Evolutionary conservation across 2,113 vertebrate genomes (phyloP).

Genomic region (Pteronura brasiliensis): DNA sequence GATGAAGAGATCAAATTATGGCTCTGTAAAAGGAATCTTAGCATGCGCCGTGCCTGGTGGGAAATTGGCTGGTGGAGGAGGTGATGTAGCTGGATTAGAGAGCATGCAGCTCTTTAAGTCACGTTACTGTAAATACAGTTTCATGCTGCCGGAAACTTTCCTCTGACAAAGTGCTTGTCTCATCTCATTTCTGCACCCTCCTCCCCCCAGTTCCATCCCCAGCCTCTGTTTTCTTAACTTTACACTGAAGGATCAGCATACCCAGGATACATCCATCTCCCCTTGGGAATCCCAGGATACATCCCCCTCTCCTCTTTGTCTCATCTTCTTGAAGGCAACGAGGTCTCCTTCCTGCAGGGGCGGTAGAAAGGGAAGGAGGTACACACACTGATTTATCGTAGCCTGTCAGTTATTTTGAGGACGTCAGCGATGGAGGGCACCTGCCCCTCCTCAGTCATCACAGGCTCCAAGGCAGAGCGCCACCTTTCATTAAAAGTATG

Average conservation of each 20-base stretch:
- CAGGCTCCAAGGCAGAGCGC: slow-evolving; percentile 87
- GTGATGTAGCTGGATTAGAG: slow-evolving; percentile 7
- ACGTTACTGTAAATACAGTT: slow-evolving; percentile 58
- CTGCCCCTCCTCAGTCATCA: slow-evolving; percentile 89
- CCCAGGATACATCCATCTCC: slow-evolving; percentile 41
- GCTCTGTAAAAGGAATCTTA: not conserved
- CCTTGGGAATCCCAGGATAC: not conserved
- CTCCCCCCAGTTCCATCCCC: not conserved
- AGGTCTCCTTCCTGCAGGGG: slow-evolving; percentile 89
- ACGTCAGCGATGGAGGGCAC: slow-evolving; percentile 82
- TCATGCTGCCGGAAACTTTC: slow-evolving; percentile 26
- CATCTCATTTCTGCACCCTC: slow-evolving; percentile 28
- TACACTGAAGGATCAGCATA: slow-evolving; percentile 75
- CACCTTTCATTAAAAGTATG: slow-evolving; percentile 89
- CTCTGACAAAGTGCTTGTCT: slow-evolving; percentile 70
- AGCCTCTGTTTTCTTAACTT: slow-evolving; percentile 81
- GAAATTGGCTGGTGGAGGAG: not conserved
- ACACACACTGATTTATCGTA: slow-evolving; percentile 91
- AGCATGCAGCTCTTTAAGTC: not conserved
- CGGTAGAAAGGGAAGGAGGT: slow-evolving; percentile 83
- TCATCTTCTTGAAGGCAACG: slow-evolving; percentile 86
- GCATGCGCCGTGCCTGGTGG: not conserved
- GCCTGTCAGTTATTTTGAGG: slow-evolving; percentile 90
- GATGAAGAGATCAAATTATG: not conserved
- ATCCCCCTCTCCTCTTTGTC: slow-evolving; percentile 67